Conservation (phyloP, 2,888 invertebrate genomes). For the Acanthosoma haemorrhoidale region DNA sequence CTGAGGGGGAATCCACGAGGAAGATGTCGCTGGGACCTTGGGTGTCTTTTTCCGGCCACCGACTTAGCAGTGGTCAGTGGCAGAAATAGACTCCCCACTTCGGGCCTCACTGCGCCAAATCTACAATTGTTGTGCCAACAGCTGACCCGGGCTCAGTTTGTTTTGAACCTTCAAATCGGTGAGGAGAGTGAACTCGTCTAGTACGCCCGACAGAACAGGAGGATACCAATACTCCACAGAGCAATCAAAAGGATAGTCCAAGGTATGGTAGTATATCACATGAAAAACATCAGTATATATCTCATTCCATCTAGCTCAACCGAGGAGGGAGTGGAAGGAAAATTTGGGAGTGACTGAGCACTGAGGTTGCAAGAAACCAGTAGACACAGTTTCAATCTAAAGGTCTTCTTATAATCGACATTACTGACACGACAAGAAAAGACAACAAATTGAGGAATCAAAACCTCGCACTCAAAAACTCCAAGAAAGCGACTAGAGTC, state of each 20-base stretch:
- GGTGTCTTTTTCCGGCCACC: slow-evolving; percentile 12
- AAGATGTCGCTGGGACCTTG: slow-evolving; percentile 4
- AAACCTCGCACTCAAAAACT: no score
- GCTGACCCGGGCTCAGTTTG: slow-evolving; percentile 19
- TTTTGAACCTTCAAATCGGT: slow-evolving; percentile 11
- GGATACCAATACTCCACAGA: neutral
- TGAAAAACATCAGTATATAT: no score
- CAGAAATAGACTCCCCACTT: slow-evolving; percentile 13
- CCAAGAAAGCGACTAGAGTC: no score
- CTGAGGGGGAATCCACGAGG: neutral
- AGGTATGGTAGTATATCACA: neutral
- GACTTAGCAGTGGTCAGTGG: neutral
- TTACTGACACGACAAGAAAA: no score
- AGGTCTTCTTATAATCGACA: no score
- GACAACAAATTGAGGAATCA: no score
- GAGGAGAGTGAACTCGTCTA: neutral
- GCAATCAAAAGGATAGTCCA: neutral
- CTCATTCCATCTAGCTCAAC: no score
- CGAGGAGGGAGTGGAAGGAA: no score
- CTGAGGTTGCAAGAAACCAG: no score
- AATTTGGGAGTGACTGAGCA: no score
- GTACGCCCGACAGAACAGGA: neutral
- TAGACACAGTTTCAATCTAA: no score
- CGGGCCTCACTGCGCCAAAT: neutral
- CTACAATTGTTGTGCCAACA: neutral